Base-by-base conservation (phyloP, 2,888 invertebrate species). In the Crocallis elinguaria region DNA sequence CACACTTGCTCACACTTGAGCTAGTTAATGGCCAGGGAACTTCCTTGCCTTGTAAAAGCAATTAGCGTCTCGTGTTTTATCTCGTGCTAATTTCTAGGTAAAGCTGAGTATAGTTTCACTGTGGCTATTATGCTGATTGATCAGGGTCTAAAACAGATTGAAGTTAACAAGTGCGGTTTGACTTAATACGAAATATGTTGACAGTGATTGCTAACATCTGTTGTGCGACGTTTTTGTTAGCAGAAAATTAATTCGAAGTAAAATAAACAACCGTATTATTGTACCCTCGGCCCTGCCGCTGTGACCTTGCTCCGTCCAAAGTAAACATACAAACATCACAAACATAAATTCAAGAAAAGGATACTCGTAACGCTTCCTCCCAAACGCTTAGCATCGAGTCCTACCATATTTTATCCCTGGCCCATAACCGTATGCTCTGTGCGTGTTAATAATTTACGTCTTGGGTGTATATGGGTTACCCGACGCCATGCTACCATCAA, bases 381-480 rank as follows among this genome's bases (percentile, higher is more conserved):
- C 41, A 51, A 60, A 52, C 58, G 53, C 51, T 56, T 51, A 57
- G 36, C 36, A 55, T 51, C 49, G 49, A 48, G 55, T 42, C 43
- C 49, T 37, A 48, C 39, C 42, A 54, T 54, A 56, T 56, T 62
- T 54, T 60, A 64, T 61, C 59, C 57, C 41, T 49, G 58, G 49
- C 63, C 64, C 59, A 61, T 59, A 49, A n/a, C n/a, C n/a, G n/a
- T n/a, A n/a, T n/a, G 58, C 52, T 45, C 55, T 59, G 48, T 57
- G 45, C 27, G 27, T 35, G 49, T 73, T 57, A 75, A 75, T 75
- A 75, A 73, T 71, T 68, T 45, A 77, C 67, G 62, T 60, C 17
- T 36, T 16, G 45, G 49, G 32, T 51, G 61, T 66, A 58, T 66
- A 59, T 60, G 65, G 69, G 68, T 64, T 57, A 64, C 57, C 62